Conservation (phyloP, 2,113 vertebrate species). For the Seriola rivoliana region DNA sequence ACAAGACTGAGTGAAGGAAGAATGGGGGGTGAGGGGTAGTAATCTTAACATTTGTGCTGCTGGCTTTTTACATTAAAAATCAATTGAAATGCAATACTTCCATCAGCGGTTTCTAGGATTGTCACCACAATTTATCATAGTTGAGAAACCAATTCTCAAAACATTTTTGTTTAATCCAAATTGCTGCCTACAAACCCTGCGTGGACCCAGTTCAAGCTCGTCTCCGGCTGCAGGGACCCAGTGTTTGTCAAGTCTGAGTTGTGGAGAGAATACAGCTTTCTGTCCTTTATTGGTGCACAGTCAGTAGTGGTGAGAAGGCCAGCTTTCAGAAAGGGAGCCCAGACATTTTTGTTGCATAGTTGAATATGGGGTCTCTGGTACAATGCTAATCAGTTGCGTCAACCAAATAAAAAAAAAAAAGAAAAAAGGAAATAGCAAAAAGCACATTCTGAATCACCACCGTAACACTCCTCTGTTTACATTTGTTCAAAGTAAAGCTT, state of each 20-base stretch:
- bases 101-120: slow-evolving; percentile 67
- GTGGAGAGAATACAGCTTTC: slow-evolving; percentile 93
- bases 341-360: slow-evolving; percentile 98
- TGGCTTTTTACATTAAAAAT: slow-evolving; percentile 39
- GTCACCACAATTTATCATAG: slow-evolving; percentile 68
- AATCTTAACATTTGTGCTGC: slow-evolving; percentile 44
- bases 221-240: slow-evolving; percentile 26
- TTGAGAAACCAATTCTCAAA: slow-evolving; percentile 29
- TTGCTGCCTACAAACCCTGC: slow-evolving; percentile 9
- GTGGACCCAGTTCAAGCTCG: slow-evolving; percentile 51
- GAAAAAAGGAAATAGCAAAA: slow-evolving; percentile 86
- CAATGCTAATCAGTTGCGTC: slow-evolving; percentile 83
- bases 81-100: slow-evolving; percentile 20
- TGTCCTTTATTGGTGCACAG: slow-evolving; percentile 46
- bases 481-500: slow-evolving; percentile 99
- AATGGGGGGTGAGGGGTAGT: background rate
- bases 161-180: slow-evolving; percentile 1
- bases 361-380: slow-evolving; percentile 92
- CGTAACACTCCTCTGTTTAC: slow-evolving; percentile 92
- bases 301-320: slow-evolving; percentile 82
- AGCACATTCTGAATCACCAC: slow-evolving; percentile 90
- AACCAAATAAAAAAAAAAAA: slow-evolving; percentile 48
- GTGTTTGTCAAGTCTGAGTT: slow-evolving; percentile 59
- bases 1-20: slow-evolving; percentile 72
- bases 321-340: slow-evolving; percentile 89